Evolutionary conservation across 2,888 invertebrate genomes (phyloP).

Genomic region (Ypsolopha scabrella): DNA sequence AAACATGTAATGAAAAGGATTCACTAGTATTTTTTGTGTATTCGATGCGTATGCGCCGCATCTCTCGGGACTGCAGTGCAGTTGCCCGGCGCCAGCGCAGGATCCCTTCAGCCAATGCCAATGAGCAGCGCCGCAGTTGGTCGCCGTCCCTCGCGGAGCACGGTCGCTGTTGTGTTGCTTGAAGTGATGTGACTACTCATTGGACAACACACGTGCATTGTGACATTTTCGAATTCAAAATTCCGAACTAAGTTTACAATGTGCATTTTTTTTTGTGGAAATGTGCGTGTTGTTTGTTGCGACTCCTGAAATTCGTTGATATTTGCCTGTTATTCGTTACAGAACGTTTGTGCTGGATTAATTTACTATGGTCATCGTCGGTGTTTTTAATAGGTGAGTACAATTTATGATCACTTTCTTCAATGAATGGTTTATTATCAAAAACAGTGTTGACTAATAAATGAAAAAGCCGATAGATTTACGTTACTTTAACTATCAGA

Average conservation of each 20-base stretch:
- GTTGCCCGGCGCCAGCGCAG: slow-evolving; percentile 13
- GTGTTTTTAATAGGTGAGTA: slow-evolving; percentile 65
- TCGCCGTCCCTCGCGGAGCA: slow-evolving; percentile 26
- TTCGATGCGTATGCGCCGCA: slow-evolving; percentile 5
- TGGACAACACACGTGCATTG: slow-evolving; percentile 16
- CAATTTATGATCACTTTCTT: slow-evolving; percentile 8
- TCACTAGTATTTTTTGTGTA: no score
- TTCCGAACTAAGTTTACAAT: slow-evolving; percentile 15
- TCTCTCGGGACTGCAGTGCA: slow-evolving; percentile 6
- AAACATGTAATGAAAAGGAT: no score
- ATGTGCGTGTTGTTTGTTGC: slow-evolving; percentile 39
- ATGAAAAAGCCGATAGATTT: no score
- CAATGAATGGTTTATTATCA: background rate
- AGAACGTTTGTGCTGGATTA: slow-evolving; percentile 36
- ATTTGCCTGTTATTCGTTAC: slow-evolving; percentile 12
- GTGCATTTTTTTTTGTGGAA: slow-evolving; percentile 45
- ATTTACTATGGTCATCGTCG: slow-evolving; percentile 66
- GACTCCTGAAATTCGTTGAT: slow-evolving; percentile 30
- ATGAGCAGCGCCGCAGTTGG: slow-evolving; percentile 37
- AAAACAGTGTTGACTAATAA: no score
- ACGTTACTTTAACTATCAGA: no score
- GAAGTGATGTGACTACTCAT: slow-evolving; percentile 23
- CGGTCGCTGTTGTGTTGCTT: slow-evolving; percentile 27
- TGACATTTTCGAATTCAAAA: slow-evolving; percentile 23
- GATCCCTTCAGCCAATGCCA: slow-evolving; percentile 16